Percentiles rank a stretch among this genome's conserved stretches.
Evolutionary conservation across 2,113 vertebrate genomes (phyloP).

Genomic region (Tachuris rubrigastra): DNA sequence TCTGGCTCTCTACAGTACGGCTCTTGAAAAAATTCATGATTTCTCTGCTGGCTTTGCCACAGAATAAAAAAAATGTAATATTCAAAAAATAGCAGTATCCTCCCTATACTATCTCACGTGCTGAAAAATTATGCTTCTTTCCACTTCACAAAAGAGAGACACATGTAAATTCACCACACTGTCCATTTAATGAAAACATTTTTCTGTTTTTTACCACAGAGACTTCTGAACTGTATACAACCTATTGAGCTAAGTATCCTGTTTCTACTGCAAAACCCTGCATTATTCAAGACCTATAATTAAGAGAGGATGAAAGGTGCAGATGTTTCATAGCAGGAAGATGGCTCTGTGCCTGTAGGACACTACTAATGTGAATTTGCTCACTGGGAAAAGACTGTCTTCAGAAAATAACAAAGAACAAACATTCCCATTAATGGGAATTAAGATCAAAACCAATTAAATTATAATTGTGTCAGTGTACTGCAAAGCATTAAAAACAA

Average conservation of each 20-base stretch:
- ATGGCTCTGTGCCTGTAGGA: neutral
- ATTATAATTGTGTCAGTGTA: fast-evolving
- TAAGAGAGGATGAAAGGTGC: neutral
- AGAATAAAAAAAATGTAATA: neutral
- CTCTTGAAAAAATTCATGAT: neutral
- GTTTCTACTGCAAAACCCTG: neutral
- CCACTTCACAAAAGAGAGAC: neutral
- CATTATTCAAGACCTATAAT: neutral
- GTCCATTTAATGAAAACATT: neutral
- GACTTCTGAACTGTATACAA: neutral
- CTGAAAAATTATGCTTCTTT: neutral
- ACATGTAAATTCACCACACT: neutral
- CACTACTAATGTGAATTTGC: neutral
- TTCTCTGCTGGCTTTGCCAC: neutral
- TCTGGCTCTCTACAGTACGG: neutral
- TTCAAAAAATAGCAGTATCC: neutral
- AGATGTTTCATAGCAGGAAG: neutral
- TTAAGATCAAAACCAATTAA: neutral
- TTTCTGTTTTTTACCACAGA: neutral
- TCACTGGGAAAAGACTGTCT: neutral
- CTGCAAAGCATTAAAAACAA: neutral
- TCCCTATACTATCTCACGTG: neutral
- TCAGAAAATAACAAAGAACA: neutral
- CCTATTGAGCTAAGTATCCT: neutral
- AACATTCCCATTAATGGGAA: neutral